Evolutionary conservation across 2,888 invertebrate genomes (phyloP).

Genomic region (Ptychoptera contaminata): DNA sequence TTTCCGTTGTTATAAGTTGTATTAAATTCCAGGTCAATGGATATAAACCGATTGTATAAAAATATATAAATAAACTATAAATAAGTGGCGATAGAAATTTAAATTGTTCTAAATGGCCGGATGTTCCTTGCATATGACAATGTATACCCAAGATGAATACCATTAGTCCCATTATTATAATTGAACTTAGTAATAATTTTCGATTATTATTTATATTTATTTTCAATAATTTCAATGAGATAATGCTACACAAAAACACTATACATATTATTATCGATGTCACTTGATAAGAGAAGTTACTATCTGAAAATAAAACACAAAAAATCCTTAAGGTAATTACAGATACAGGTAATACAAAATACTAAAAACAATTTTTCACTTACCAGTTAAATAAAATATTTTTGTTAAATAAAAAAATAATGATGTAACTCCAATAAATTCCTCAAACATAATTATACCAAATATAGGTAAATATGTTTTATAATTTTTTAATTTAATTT

Average conservation of each 20-base stretch:
- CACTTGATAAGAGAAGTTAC: background rate
- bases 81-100: slow-evolving; percentile 8
- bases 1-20: background rate
- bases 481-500: too few species aligned
- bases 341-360: background rate
- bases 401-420: background rate
- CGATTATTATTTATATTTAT: background rate
- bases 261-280: background rate
- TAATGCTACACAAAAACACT: background rate
- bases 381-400: background rate
- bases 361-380: background rate
- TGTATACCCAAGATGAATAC: slow-evolving; percentile 9
- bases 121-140: slow-evolving; percentile 10
- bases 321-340: background rate
- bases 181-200: background rate
- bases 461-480: background rate
- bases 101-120: slow-evolving; percentile 8
- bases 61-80: slow-evolving; percentile 8
- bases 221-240: background rate
- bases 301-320: slow-evolving; percentile 1
- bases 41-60: slow-evolving; percentile 10
- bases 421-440: background rate
- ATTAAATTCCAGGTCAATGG: slow-evolving; percentile 9
- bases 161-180: slow-evolving; percentile 6
- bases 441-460: background rate